Evolutionary conservation across 2,888 invertebrate species (phyloP).

Genomic region (Odontomyia ornata): DNA sequence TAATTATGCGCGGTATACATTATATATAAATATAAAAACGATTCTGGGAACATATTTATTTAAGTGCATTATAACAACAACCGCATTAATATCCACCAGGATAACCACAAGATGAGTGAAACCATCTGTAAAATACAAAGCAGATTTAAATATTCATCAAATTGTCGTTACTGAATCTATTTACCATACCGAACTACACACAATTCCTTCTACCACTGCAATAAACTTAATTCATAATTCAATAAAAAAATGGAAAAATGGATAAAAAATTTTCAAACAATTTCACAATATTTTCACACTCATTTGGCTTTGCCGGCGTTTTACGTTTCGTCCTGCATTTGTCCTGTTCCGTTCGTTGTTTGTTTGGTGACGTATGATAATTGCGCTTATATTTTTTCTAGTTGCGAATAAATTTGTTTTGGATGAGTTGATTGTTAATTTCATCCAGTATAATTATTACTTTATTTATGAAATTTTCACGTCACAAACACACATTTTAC

Average conservation of each 20-base stretch:
- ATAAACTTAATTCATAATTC: neutral
- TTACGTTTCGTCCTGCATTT: neutral
- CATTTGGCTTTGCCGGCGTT: neutral
- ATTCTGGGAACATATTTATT: no score
- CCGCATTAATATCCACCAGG: no score
- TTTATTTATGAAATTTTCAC: neutral
- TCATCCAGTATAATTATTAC: neutral
- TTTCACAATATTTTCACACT: neutral
- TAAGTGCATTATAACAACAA: no score
- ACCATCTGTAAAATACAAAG: no score
- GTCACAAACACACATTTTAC: neutral
- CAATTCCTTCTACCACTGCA: neutral
- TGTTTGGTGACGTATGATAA: neutral
- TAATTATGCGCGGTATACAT: no score
- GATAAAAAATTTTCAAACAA: neutral
- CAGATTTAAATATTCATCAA: no score
- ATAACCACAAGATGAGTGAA: no score
- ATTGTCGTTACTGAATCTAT: neutral
- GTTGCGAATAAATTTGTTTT: neutral
- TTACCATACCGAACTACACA: slow-evolving; percentile 4
- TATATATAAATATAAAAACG: no score
- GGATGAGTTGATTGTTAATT: neutral
- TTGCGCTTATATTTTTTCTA: no score
- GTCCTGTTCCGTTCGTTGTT: neutral
- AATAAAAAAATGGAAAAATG: no score